These are phyloP conservation scores for Hycleus cichorii DNA, from an alignment of 1,140 invertebrate genomes.

Conservation along the genomic window DNA sequence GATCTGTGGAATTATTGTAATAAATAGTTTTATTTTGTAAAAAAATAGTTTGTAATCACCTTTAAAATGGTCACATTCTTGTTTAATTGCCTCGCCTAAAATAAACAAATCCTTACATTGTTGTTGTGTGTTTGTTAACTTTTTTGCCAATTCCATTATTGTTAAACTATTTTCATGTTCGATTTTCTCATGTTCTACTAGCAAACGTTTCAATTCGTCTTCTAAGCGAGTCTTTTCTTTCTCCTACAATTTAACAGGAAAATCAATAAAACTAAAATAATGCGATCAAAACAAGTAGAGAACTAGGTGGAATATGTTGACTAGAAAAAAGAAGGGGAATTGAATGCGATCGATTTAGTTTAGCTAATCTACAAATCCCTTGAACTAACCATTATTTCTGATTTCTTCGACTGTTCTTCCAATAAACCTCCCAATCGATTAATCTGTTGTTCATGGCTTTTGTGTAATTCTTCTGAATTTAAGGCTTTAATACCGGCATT, in stretches of 20 bases:
- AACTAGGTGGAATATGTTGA: no score
- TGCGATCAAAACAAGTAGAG: no score
- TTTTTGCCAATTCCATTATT: conserved; percentile 18
- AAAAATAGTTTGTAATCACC: conserved; percentile 10
- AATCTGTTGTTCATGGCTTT: conserved; percentile 25
- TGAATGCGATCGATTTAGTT: no score
- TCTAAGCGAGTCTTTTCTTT: conserved; percentile 24
- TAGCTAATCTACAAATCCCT: neutral
- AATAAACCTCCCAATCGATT: conserved; percentile 22
- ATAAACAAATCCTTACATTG: conserved; percentile 30
- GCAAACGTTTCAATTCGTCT: conserved; percentile 25
- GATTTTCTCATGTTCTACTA: conserved; percentile 16
- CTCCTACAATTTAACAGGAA: conserved; percentile 20
- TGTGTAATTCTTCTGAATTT: conserved; percentile 28
- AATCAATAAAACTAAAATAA: neutral
- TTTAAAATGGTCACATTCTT: conserved; percentile 30
- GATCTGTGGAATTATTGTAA: conserved; percentile 3
- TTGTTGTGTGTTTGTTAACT: conserved; percentile 26
- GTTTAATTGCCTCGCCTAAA: conserved; percentile 26
- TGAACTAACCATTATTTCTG: conserved; percentile 20
- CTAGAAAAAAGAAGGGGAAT: no score
- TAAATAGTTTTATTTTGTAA: conserved; percentile 2
- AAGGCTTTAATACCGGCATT: conserved; percentile 20
- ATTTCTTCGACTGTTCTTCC: conserved; percentile 23
- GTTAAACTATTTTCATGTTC: conserved; percentile 18